Percentiles rank a stretch among this genome's conserved stretches.
Evolutionary conservation across 2,113 vertebrate species (phyloP).

Genomic region (Sturnus vulgaris): DNA sequence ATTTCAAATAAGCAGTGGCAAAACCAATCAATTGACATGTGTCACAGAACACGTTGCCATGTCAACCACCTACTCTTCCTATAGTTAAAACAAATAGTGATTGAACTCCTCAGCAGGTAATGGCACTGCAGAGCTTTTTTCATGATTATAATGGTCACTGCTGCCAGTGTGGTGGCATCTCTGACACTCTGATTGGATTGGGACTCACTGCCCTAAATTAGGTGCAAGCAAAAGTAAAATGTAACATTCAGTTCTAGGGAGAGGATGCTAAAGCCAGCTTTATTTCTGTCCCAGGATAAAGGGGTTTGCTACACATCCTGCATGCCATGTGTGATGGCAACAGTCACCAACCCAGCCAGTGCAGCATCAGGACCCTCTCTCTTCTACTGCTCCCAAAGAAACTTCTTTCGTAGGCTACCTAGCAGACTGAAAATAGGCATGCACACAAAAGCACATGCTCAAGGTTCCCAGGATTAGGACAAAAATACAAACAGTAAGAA

Average conservation of each 20-base stretch:
- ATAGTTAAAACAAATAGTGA: not conserved
- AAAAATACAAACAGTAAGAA: not conserved
- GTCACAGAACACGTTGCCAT: not conserved
- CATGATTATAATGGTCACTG: not conserved
- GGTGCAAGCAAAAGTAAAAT: not conserved
- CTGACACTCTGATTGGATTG: not conserved
- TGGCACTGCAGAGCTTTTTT: not conserved
- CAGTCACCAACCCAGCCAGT: not conserved
- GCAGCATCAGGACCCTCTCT: not conserved
- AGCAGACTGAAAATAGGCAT: not conserved
- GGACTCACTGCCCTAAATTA: not conserved
- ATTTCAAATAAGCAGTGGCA: not conserved
- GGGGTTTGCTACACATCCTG: not conserved
- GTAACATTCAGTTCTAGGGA: not conserved
- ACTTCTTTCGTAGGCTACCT: not conserved
- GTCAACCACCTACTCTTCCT: not conserved
- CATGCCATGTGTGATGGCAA: not conserved
- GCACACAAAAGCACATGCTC: not conserved
- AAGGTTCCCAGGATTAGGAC: not conserved
- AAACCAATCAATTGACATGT: not conserved
- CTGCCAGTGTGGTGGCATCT: not conserved
- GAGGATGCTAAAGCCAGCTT: not conserved
- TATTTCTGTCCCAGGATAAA: not conserved
- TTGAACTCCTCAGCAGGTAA: not conserved
- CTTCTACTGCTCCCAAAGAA: not conserved